A percentile compares a stretch with the other conserved stretches of the same genome.
Conservation (phyloP, 2,797 vertebrate species). For the Enteromius afrohamiltoni region DNA sequence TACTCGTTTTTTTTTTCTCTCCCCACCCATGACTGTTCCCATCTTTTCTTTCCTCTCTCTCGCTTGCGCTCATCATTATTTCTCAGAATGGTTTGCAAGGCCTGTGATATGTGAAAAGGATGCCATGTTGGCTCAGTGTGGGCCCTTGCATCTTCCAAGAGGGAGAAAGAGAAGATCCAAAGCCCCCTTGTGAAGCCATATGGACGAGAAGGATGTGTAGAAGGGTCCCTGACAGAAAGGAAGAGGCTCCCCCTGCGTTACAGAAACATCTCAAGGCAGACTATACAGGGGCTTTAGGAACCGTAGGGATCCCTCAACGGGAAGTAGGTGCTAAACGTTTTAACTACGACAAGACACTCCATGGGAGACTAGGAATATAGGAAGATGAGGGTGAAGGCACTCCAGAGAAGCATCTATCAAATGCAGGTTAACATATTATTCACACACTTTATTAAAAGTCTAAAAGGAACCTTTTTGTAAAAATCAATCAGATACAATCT, state of each 20-base stretch:
- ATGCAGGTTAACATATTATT: neutral
- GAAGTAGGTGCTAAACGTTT: slow-evolving; percentile 57
- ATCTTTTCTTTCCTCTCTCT: slow-evolving; percentile 51
- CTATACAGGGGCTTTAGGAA: slow-evolving; percentile 7
- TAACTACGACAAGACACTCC: slow-evolving; percentile 61
- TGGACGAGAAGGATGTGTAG: slow-evolving; percentile 50
- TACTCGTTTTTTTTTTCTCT: slow-evolving; percentile 10
- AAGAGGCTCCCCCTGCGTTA: neutral
- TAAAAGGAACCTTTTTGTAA: neutral
- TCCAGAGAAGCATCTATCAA: slow-evolving; percentile 10
- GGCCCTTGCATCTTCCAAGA: slow-evolving; percentile 74
- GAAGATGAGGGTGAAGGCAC: slow-evolving; percentile 20
- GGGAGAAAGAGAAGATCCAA: slow-evolving; percentile 71
- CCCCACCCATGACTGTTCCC: slow-evolving; percentile 13
- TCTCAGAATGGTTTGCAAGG: slow-evolving; percentile 67
- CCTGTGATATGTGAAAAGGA: slow-evolving; percentile 67
- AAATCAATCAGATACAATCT: neutral
- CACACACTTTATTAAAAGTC: neutral
- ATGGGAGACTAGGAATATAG: slow-evolving; percentile 2
- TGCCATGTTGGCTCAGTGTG: slow-evolving; percentile 71
- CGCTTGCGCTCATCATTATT: slow-evolving; percentile 61
- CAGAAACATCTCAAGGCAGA: slow-evolving; percentile 15
- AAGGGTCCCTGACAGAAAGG: slow-evolving; percentile 20
- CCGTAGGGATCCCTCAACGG: slow-evolving; percentile 23
- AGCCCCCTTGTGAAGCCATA: slow-evolving; percentile 73